Percentiles rank a stretch among this genome's conserved stretches.
These are phyloP conservation scores for Lepidonotus clava DNA, from an alignment of 2,888 invertebrate species.

Conservation along the genomic window DNA sequence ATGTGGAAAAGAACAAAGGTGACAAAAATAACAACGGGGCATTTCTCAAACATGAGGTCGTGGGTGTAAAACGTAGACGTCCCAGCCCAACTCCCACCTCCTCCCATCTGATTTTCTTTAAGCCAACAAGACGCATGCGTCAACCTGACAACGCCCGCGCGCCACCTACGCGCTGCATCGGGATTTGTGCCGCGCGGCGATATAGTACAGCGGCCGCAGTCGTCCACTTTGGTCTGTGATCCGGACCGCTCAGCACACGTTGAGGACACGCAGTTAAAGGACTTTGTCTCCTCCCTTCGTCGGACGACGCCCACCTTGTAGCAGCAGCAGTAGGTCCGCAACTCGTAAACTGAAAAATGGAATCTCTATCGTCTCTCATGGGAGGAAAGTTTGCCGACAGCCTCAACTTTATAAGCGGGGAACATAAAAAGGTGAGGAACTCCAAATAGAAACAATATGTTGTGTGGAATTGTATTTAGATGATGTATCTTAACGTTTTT, in stretches of 20 bases:
- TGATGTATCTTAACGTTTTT: background rate
- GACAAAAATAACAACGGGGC: too few species aligned
- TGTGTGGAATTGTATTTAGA: too few species aligned
- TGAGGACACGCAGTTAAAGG: background rate
- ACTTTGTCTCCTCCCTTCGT: background rate
- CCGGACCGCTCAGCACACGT: background rate
- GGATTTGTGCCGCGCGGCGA: background rate
- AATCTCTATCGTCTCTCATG: background rate
- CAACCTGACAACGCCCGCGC: background rate
- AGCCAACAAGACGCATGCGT: too few species aligned
- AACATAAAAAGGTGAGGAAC: slow-evolving; percentile 21
- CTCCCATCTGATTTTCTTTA: too few species aligned
- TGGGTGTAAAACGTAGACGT: too few species aligned
- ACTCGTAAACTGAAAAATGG: background rate
- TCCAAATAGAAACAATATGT: too few species aligned
- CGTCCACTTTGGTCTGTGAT: background rate
- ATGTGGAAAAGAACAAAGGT: too few species aligned
- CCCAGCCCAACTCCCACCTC: too few species aligned
- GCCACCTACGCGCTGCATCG: slow-evolving; percentile 8
- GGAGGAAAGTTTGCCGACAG: background rate
- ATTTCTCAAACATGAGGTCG: too few species aligned
- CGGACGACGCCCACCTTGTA: background rate
- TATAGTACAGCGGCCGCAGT: background rate
- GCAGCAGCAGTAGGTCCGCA: background rate
- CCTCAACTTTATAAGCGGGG: background rate